Evolutionary conservation across 2,797 vertebrate species (phyloP), one percentile per base, ranked within the genome.

Genomic region (Liparis tanakae): DNA sequence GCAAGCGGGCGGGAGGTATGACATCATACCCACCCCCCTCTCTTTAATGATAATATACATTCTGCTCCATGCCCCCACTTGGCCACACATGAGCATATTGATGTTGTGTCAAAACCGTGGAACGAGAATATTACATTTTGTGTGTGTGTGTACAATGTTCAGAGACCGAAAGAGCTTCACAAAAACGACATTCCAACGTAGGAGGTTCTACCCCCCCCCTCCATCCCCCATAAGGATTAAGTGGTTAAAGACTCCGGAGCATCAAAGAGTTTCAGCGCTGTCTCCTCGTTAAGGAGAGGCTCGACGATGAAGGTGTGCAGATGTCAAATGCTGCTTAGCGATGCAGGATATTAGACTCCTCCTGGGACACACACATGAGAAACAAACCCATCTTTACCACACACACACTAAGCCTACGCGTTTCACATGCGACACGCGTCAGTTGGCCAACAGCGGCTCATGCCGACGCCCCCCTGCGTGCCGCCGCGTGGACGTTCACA

Each of bases 191-290:
- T 80, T 89, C 25, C 89, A 81, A 87, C 89, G 81, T 71, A 69
- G 75, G 81, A 85, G 78, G 78, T 72, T 88, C 80, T 89, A 92
- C 73, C 71, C 70, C 73, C 71, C 70, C 54, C 75, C 64, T 39
- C 54, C 74, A 30, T 30, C 64, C 13, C 61, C 15, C 81, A 85
- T 79, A 80, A 76, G 91, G 93, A 94, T 94, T 94, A 94, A 90
- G 89, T 87, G 82, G 88, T 91, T 91, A 89, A 91, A 91, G 86
- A 83, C 84, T 86, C 64, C 51, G 61, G 60, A 87, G 91, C 91
- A 92, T 93, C 92, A 94, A 94, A 93, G 91, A 82, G 82, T 85
- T 87, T 91, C 68, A 61, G 85, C 83, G 85, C 87, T 77, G 79
- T 88, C 81, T 79, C 63, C 67, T 61, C 79, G 70, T 85, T 83